phyloP scores from a whole-genome alignment of 1,140 invertebrate species.

The Drosophila varians region DNA sequence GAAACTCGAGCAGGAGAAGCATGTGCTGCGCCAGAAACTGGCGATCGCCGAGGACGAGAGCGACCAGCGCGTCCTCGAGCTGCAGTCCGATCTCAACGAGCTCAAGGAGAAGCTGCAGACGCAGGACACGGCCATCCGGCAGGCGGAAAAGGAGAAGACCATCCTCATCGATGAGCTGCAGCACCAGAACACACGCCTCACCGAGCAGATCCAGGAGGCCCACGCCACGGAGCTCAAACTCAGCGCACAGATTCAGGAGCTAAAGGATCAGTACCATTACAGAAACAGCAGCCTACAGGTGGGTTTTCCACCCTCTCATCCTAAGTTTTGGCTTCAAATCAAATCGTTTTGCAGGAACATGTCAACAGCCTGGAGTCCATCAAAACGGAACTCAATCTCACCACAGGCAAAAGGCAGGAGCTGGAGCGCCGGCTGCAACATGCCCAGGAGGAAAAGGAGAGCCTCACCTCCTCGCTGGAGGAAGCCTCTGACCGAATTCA shows the following conservation, averaged over 20 bases:
- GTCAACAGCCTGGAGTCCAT: slow-evolving; percentile 94
- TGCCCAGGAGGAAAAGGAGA: slow-evolving; percentile 91
- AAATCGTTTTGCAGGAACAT: slow-evolving; percentile 88
- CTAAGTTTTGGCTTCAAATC: not conserved
- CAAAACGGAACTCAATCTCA: slow-evolving; percentile 93
- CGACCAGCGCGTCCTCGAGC: slow-evolving; percentile 93
- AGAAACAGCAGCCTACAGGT: slow-evolving; percentile 90
- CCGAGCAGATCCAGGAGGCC: slow-evolving; percentile 93
- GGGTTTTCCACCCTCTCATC: not conserved
- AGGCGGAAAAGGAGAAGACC: slow-evolving; percentile 92
- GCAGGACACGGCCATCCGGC: slow-evolving; percentile 84
- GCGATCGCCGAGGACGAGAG: slow-evolving; percentile 94
- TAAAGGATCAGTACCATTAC: slow-evolving; percentile 93
- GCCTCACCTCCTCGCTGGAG: slow-evolving; percentile 90
- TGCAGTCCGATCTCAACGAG: slow-evolving; percentile 93
- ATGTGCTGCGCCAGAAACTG: slow-evolving; percentile 92
- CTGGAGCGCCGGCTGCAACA: slow-evolving; percentile 91
- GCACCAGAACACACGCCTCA: slow-evolving; percentile 95
- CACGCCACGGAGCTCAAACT: slow-evolving; percentile 92
- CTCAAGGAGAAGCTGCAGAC: slow-evolving; percentile 88
- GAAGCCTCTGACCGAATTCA: slow-evolving; percentile 95
- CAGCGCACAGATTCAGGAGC: slow-evolving; percentile 90
- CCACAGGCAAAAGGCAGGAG: slow-evolving; percentile 93
- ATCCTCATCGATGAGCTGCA: slow-evolving; percentile 92
- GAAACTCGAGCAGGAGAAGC: slow-evolving; percentile 97